phyloP scores from a whole-genome alignment of 2,888 invertebrate species.

The Tenodera sinensis region DNA sequence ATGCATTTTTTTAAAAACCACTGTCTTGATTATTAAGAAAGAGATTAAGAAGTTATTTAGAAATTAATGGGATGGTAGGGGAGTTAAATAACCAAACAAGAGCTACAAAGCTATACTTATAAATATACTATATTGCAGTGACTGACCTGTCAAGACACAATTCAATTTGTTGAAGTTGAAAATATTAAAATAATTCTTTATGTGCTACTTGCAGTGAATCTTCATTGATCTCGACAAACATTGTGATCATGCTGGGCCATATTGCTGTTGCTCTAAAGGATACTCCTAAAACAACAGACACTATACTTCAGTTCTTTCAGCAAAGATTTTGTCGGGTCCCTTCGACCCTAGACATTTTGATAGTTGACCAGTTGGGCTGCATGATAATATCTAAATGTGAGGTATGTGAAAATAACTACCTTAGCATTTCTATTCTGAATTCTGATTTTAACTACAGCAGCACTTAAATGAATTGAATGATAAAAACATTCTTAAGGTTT shows the following conservation, averaged over 20 bases:
- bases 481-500: no score
- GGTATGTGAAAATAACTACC: constrained; percentile 50
- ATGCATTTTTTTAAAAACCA: no score
- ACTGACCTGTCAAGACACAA: no score
- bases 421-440: not conserved
- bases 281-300: constrained; percentile 90
- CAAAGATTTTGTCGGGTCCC: constrained; percentile 92
- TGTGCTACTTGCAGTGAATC: constrained; percentile 65
- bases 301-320: constrained; percentile 94
- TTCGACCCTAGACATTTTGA: constrained; percentile 85
- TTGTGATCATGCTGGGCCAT: constrained; percentile 95
- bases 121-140: no score
- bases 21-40: no score
- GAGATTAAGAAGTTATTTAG: no score
- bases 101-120: no score
- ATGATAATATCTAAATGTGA: constrained; percentile 95
- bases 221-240: constrained; percentile 90
- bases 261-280: constrained; percentile 93
- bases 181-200: no score
- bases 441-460: not conserved
- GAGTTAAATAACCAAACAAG: no score
- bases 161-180: no score
- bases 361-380: constrained; percentile 95
- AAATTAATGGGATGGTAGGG: no score
- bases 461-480: not conserved